These are phyloP conservation scores for Mastomys natalensis DNA, from an alignment of 2,113 vertebrate genomes.

Conservation along the genomic window DNA sequence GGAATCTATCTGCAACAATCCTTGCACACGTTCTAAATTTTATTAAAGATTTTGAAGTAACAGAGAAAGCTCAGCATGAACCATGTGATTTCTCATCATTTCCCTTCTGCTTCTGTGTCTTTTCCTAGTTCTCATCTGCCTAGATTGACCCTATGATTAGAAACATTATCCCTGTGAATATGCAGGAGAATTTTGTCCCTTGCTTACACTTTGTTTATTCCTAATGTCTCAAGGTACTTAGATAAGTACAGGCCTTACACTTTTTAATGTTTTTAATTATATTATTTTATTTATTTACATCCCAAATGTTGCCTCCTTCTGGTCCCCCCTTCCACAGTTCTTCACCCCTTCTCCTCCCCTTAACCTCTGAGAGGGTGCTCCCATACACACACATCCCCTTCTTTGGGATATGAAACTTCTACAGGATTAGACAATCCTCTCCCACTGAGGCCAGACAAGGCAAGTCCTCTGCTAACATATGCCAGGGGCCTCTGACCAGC, in stretches of 20 bases:
- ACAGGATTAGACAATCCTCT: too few species aligned
- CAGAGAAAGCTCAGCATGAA: neutral
- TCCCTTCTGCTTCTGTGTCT: neutral
- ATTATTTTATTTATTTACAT: too few species aligned
- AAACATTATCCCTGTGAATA: neutral
- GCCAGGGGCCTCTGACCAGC: too few species aligned
- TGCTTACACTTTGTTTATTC: neutral
- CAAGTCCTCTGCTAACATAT: too few species aligned
- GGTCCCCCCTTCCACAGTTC: too few species aligned
- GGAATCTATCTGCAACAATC: neutral
- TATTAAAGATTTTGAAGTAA: neutral
- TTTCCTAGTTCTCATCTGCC: neutral
- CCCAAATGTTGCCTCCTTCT: too few species aligned
- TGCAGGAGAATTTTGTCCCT: neutral
- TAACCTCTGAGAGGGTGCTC: too few species aligned
- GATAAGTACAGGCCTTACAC: too few species aligned
- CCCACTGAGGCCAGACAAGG: too few species aligned
- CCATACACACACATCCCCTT: too few species aligned
- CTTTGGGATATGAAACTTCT: too few species aligned
- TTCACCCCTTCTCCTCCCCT: too few species aligned
- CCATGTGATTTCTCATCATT: neutral
- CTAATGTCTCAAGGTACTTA: neutral
- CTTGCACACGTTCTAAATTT: neutral
- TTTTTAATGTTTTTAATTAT: neutral
- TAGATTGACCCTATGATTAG: neutral